A percentile compares a stretch with the other conserved stretches of the same genome.
These are phyloP conservation scores for Carabus problematicus DNA, from an alignment of 2,888 invertebrate species.

Conservation along the genomic window DNA sequence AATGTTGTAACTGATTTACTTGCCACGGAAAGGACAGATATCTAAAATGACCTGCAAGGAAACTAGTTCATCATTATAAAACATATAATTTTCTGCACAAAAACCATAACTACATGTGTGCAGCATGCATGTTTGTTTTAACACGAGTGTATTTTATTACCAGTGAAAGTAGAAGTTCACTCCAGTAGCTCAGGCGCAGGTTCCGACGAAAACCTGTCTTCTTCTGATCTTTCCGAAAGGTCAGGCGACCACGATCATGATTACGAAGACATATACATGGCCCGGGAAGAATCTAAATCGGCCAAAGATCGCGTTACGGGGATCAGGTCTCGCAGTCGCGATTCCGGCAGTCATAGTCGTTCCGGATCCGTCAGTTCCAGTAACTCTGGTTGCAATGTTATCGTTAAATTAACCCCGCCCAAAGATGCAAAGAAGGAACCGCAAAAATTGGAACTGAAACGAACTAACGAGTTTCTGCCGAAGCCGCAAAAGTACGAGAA, in stretches of 20 bases:
- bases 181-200: constrained; percentile 73
- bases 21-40: no score
- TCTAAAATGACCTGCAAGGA: no score
- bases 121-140: background rate
- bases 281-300: constrained; percentile 65
- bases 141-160: constrained; percentile 44
- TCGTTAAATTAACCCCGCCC: constrained; percentile 53
- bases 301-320: constrained; percentile 47
- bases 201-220: constrained; percentile 69
- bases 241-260: constrained; percentile 70
- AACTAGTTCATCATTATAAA: no score
- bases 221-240: constrained; percentile 63
- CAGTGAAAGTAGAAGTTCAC: constrained; percentile 89
- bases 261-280: constrained; percentile 83
- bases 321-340: constrained; percentile 55
- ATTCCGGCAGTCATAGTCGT: constrained; percentile 79
- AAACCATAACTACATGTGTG: background rate
- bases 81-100: no score
- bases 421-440: constrained; percentile 36
- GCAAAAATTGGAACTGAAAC: constrained; percentile 46
- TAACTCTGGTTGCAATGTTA: constrained; percentile 57
- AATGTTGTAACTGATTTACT: no score
- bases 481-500: constrained; percentile 57
- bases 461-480: constrained; percentile 55
- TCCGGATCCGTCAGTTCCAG: constrained; percentile 62